Evolutionary conservation across 1,140 invertebrate species (phyloP).

Genomic region (Oreohelix idahoensis): DNA sequence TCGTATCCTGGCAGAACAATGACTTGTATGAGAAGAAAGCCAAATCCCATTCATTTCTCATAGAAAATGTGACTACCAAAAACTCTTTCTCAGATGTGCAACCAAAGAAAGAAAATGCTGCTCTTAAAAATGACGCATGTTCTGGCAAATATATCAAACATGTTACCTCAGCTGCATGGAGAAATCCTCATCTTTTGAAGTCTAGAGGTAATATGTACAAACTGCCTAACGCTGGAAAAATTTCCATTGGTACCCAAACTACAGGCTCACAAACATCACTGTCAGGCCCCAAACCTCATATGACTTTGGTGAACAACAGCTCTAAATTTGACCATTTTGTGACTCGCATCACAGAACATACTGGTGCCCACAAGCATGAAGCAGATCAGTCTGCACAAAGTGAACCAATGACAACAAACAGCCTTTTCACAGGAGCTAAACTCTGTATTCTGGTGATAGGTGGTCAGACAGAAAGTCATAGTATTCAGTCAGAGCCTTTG

Average conservation of each 20-base stretch:
- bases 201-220: background rate
- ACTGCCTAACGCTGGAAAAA: background rate
- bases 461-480: conserved; percentile 22
- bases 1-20: background rate
- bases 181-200: background rate
- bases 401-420: background rate
- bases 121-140: background rate
- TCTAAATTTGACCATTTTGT: background rate
- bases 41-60: background rate
- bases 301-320: background rate
- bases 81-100: background rate
- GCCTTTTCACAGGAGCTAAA: background rate
- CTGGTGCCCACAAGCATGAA: background rate
- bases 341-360: background rate
- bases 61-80: background rate
- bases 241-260: conserved; percentile 9
- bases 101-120: background rate
- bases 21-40: background rate
- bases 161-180: background rate
- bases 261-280: conserved; percentile 10
- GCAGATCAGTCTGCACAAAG: background rate
- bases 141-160: conserved; percentile 15
- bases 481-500: conserved; percentile 13
- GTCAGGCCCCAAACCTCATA: background rate
- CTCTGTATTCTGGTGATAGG: conserved; percentile 24